These are phyloP conservation scores for Euglossa dilemma DNA, from an alignment of 1,140 invertebrate species.

Conservation along the genomic window DNA sequence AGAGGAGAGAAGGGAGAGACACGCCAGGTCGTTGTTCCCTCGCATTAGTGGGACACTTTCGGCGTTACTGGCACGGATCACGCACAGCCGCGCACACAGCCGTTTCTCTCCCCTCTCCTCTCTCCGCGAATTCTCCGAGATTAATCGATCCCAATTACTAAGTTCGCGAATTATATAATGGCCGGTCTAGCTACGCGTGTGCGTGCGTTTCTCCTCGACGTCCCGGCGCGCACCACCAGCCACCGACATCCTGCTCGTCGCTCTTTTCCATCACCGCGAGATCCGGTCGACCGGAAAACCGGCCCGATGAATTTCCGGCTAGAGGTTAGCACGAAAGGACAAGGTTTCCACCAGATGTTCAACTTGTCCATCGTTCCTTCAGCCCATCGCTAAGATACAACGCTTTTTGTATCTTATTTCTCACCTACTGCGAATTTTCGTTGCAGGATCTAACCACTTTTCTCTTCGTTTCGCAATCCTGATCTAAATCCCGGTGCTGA, in stretches of 20 bases:
- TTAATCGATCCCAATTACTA: conserved; percentile 59
- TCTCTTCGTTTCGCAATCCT: no score
- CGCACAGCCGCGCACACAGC: conserved; percentile 34
- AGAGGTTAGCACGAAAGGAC: no score
- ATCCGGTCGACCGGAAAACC: no score
- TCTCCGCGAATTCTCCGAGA: conserved; percentile 44
- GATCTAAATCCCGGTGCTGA: no score
- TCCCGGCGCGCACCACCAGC: neutral
- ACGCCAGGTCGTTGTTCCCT: conserved; percentile 71
- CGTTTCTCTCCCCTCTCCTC: neutral
- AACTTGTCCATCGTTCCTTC: no score
- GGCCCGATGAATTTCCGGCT: no score
- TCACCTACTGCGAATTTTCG: no score
- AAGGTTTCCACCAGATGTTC: no score
- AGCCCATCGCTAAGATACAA: no score
- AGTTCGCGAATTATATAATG: conserved; percentile 52
- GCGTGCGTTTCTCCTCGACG: neutral
- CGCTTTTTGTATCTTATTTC: no score
- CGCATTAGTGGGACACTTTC: conserved; percentile 74
- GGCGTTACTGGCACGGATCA: conserved; percentile 70
- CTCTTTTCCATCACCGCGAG: no score
- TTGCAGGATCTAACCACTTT: no score
- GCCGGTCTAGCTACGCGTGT: neutral
- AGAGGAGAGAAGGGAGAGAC: conserved; percentile 49
- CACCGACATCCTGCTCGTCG: neutral